phyloP scores from a whole-genome alignment of 2,113 vertebrate genomes.

The Myotis lucifugus region DNA sequence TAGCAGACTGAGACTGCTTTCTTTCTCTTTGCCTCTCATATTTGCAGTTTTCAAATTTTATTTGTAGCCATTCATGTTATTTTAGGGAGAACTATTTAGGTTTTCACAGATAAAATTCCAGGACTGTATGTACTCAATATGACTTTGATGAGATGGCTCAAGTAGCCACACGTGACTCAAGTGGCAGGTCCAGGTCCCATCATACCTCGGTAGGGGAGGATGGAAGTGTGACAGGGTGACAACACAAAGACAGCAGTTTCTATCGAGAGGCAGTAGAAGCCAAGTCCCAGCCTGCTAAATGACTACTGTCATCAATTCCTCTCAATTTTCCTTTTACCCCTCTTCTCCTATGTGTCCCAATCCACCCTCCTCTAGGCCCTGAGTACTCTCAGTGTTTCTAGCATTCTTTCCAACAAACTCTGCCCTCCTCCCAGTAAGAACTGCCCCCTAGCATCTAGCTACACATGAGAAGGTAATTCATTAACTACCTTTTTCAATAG shows the following conservation, averaged over 20 bases:
- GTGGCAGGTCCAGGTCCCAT: background rate
- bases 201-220: background rate
- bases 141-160: constrained; percentile 1
- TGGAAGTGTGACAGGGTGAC: background rate
- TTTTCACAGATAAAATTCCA: constrained; percentile 33
- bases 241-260: background rate
- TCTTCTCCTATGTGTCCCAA: background rate
- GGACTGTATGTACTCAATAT: background rate
- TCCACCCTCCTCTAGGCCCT: background rate
- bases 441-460: background rate
- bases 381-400: background rate
- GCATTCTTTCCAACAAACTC: background rate
- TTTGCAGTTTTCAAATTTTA: background rate
- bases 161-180: background rate
- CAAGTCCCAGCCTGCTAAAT: background rate
- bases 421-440: background rate
- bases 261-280: background rate
- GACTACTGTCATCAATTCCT: background rate
- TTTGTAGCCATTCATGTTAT: background rate
- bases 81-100: background rate
- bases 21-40: background rate
- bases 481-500: background rate
- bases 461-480: background rate
- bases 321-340: background rate
- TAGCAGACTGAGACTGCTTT: background rate